Percentiles rank a stretch among this genome's conserved stretches.
These are phyloP conservation scores for Colius striatus DNA, from an alignment of 2,113 vertebrate species.

Conservation along the genomic window DNA sequence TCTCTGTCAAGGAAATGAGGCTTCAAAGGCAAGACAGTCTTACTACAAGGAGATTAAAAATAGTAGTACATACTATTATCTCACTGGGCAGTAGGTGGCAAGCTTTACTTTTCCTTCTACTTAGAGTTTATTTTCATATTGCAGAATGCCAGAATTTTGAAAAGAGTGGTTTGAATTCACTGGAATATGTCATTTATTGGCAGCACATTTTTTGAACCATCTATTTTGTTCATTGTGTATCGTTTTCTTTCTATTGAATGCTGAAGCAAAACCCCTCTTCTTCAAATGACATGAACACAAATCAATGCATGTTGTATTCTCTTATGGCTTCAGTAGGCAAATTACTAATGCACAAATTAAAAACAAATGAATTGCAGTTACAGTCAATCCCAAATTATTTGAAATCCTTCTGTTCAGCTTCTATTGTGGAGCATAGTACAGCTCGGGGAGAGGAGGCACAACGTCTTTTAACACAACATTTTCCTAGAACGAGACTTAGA, in stretches of 20 bases:
- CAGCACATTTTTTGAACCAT: neutral
- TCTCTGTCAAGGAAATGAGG: neutral
- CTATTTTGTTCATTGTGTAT: slow-evolving; percentile 44
- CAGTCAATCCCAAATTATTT: neutral
- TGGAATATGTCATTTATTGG: slow-evolving; percentile 73
- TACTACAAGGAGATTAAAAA: neutral
- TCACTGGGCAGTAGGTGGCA: slow-evolving; percentile 82
- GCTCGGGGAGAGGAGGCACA: neutral
- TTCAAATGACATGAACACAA: neutral
- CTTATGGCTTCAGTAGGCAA: slow-evolving; percentile 28
- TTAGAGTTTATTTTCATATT: slow-evolving; percentile 54
- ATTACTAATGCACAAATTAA: slow-evolving; percentile 42
- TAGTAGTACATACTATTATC: slow-evolving; percentile 64
- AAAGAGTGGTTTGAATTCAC: slow-evolving; percentile 64
- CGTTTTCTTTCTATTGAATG: slow-evolving; percentile 34
- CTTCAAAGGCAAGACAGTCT: neutral
- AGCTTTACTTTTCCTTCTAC: slow-evolving; percentile 78
- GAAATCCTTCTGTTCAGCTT: neutral
- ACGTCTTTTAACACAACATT: neutral
- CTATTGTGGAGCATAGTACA: neutral
- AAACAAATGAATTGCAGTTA: slow-evolving; percentile 49
- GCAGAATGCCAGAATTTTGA: slow-evolving; percentile 53
- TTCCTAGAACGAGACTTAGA: neutral
- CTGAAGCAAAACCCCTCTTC: neutral
- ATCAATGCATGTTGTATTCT: slow-evolving; percentile 39